Percentiles rank a stretch among this genome's conserved stretches.
These are phyloP conservation scores for Crotophaga sulcirostris DNA, from an alignment of 2,113 vertebrate species.

Conservation along the genomic window DNA sequence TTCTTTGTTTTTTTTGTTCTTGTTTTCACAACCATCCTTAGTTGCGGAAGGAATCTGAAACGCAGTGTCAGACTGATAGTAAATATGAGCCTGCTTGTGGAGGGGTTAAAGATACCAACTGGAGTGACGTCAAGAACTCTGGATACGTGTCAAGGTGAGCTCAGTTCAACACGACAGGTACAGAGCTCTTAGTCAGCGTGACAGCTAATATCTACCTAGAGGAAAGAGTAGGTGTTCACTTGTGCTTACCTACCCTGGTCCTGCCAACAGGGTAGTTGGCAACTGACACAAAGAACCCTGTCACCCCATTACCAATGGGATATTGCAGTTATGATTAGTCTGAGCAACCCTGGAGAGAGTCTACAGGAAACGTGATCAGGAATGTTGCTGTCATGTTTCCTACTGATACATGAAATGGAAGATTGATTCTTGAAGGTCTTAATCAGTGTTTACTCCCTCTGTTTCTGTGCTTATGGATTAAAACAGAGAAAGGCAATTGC, in stretches of 20 bases:
- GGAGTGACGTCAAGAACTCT: slow-evolving; percentile 79
- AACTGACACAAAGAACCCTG: background rate
- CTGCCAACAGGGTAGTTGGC: background rate
- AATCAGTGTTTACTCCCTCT: background rate
- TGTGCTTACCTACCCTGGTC: background rate
- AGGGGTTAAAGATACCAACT: slow-evolving; percentile 82
- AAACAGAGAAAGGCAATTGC: background rate
- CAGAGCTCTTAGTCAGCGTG: background rate
- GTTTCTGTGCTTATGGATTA: background rate
- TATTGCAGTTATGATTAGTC: background rate
- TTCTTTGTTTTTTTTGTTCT: background rate
- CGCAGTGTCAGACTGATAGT: slow-evolving; percentile 93
- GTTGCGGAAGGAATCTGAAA: slow-evolving; percentile 96
- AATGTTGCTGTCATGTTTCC: background rate
- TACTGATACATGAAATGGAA: background rate
- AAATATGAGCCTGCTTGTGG: slow-evolving; percentile 84
- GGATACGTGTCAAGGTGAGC: slow-evolving; percentile 94
- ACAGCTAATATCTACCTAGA: background rate
- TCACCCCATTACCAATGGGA: background rate
- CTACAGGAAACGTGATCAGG: background rate
- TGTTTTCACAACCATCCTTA: slow-evolving; percentile 58
- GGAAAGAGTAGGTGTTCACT: background rate
- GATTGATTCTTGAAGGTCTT: background rate
- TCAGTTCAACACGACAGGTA: background rate
- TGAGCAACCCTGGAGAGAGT: background rate